Conservation (phyloP, 2,113 vertebrate species). For the Chaenogobius annularis region DNA sequence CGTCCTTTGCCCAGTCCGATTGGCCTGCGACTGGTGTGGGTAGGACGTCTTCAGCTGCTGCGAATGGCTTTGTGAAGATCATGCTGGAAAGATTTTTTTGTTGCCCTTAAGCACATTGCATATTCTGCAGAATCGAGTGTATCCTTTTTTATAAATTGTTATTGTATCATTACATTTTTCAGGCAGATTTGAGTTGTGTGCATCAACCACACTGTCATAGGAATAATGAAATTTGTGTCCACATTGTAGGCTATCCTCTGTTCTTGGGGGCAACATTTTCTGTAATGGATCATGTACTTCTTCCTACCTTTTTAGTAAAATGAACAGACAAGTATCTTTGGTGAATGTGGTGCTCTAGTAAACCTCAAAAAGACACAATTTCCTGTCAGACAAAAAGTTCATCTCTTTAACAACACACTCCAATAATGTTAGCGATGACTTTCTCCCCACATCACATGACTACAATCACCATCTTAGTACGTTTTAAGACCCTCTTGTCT, state of each 20-base stretch:
- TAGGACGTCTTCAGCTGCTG: slow-evolving; percentile 44
- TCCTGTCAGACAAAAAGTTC: slow-evolving; percentile 33
- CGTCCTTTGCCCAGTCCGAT: slow-evolving; percentile 55
- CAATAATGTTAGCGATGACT: slow-evolving; percentile 54
- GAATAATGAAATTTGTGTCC: not conserved
- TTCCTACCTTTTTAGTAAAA: slow-evolving; percentile 59
- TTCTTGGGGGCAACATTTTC: slow-evolving; percentile 53
- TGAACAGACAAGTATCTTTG: slow-evolving; percentile 58
- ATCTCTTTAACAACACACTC: slow-evolving; percentile 64
- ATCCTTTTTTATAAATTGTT: not conserved
- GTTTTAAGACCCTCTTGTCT: slow-evolving; percentile 78
- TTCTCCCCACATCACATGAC: slow-evolving; percentile 47
- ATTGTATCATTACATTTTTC: not conserved
- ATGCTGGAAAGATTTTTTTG: slow-evolving; percentile 27
- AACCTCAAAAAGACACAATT: slow-evolving; percentile 26
- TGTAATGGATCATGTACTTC: slow-evolving; percentile 56
- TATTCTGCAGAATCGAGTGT: slow-evolving; percentile 5
- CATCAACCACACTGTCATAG: slow-evolving; percentile 9
- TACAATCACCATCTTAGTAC: slow-evolving; percentile 73
- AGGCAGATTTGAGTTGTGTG: slow-evolving; percentile 8
- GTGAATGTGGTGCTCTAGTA: slow-evolving; percentile 78
- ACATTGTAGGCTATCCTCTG: slow-evolving; percentile 21
- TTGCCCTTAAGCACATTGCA: slow-evolving; percentile 59
- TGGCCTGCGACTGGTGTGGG: slow-evolving; percentile 58
- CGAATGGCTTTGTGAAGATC: slow-evolving; percentile 27